These are phyloP conservation scores for Sus scrofa DNA, from an alignment of 2,113 vertebrate genomes.

Conservation along the genomic window T2T-Sscrofa CM000822.6:67395501-67396000, in stretches of 20 bases:
- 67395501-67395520: not conserved
- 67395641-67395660: not conserved
- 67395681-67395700: not conserved
- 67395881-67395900: rapidly evolving
- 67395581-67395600: not conserved
- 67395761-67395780: not conserved
- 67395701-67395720: not conserved
- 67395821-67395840: not conserved
- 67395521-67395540: not conserved
- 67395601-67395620: not conserved
- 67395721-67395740: not conserved
- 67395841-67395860: not conserved
- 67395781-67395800: not conserved
- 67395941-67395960: not conserved
- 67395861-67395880: rapidly evolving
- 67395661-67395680: not conserved
- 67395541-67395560: not conserved
- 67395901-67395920: not conserved
- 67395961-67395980: not conserved
- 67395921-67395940: not conserved
- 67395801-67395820: not conserved
- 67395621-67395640: not conserved
- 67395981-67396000: not conserved
- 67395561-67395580: not conserved
- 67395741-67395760: not conserved